Conservation (phyloP, 1,140 invertebrate species). For the Aphaenogaster rudis region DNA sequence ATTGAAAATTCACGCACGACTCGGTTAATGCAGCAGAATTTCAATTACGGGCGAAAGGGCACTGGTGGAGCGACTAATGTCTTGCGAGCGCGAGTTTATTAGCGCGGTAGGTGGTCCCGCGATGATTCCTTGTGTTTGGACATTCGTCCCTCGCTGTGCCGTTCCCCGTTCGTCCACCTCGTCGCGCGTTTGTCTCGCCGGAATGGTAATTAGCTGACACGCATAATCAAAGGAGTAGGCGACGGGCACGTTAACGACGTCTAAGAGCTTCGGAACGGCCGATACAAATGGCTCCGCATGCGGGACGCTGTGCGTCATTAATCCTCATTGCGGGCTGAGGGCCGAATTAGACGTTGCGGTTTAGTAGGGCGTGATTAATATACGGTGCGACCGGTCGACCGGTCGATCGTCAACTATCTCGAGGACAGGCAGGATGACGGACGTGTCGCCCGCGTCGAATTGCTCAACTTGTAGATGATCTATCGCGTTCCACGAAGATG, state of each 20-base stretch:
- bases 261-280: slow-evolving; percentile 72
- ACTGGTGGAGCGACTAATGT: slow-evolving; percentile 48
- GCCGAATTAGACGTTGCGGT: slow-evolving; percentile 79
- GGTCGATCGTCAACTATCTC: slow-evolving; percentile 71
- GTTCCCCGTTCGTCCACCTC: not conserved
- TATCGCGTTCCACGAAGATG: slow-evolving; percentile 50
- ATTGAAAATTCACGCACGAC: slow-evolving; percentile 62
- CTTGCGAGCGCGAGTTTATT: slow-evolving; percentile 62
- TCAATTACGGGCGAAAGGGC: slow-evolving; percentile 56
- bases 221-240: slow-evolving; percentile 73
- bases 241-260: slow-evolving; percentile 71
- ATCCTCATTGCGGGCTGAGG: slow-evolving; percentile 83
- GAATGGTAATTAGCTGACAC: slow-evolving; percentile 73
- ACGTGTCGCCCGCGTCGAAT: slow-evolving; percentile 69
- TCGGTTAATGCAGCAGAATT: slow-evolving; percentile 57
- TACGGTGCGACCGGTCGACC: slow-evolving; percentile 60
- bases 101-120: slow-evolving; percentile 66
- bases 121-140: slow-evolving; percentile 61
- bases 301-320: slow-evolving; percentile 81
- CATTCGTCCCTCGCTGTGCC: slow-evolving; percentile 4
- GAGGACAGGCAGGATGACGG: slow-evolving; percentile 73
- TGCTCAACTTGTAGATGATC: slow-evolving; percentile 25
- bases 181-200: slow-evolving; percentile 39
- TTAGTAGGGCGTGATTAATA: slow-evolving; percentile 78
- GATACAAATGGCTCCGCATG: slow-evolving; percentile 80